Conservation (phyloP, 2,888 invertebrate genomes). For the Platynereis dumerilii region DNA sequence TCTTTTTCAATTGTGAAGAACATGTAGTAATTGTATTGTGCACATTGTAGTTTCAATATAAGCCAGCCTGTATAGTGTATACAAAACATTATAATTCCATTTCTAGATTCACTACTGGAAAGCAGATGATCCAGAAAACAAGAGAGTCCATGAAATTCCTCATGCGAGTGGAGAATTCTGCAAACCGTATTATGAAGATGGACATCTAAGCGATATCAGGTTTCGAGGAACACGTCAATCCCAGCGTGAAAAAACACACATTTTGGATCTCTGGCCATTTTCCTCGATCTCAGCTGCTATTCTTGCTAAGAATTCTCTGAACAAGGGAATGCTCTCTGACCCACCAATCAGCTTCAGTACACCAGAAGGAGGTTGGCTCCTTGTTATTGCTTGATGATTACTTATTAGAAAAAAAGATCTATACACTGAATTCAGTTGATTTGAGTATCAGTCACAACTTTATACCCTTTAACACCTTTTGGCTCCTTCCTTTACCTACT, state of each 20-base stretch:
- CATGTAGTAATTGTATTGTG: too few relatives aligned
- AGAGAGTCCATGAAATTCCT: constrained; percentile 9
- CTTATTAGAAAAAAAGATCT: too few relatives aligned
- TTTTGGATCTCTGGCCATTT: constrained; percentile 51
- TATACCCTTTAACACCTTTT: too few relatives aligned
- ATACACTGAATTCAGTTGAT: too few relatives aligned
- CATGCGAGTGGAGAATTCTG: not conserved
- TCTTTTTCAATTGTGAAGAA: too few relatives aligned
- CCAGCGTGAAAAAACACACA: constrained; percentile 18
- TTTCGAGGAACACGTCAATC: constrained; percentile 5
- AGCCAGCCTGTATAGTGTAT: too few relatives aligned
- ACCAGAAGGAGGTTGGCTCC: constrained; percentile 53
- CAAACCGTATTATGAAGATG: not conserved
- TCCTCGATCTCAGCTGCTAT: constrained; percentile 83
- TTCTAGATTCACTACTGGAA: constrained; percentile 29
- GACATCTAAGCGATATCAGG: not conserved
- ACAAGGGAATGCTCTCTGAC: constrained; percentile 54
- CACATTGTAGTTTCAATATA: too few relatives aligned
- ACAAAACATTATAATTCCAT: not conserved
- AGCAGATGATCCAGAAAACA: constrained; percentile 19
- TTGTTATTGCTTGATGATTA: too few relatives aligned
- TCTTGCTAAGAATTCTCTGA: constrained; percentile 14
- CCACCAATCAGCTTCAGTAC: constrained; percentile 67
- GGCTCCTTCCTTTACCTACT: too few relatives aligned
- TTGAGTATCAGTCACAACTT: too few relatives aligned